Conservation (phyloP, 2,888 invertebrate genomes). For the Bombyx huttoni region DNA sequence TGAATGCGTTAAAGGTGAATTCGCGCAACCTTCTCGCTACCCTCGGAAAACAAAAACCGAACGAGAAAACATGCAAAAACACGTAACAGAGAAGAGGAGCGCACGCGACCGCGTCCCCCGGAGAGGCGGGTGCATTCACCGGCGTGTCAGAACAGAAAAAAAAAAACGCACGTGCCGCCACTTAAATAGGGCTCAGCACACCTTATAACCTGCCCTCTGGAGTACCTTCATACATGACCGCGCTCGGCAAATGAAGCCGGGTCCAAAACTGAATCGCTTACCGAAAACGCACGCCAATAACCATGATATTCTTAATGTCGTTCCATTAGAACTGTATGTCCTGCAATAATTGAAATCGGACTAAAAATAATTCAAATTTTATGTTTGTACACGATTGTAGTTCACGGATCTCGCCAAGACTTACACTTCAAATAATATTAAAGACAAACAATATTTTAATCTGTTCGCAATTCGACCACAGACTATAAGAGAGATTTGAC, state of each 20-base stretch:
- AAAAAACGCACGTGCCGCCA: constrained; percentile 62
- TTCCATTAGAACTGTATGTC: constrained; percentile 3
- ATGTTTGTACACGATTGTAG: too few species aligned
- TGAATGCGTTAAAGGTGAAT: constrained; percentile 10
- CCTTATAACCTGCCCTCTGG: constrained; percentile 32
- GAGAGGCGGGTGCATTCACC: constrained; percentile 43
- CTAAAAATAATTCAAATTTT: too few species aligned
- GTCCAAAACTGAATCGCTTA: constrained; percentile 38
- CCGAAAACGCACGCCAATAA: constrained; percentile 42
- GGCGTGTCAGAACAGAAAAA: constrained; percentile 29
- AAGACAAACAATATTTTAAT: too few species aligned
- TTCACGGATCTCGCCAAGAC: too few species aligned
- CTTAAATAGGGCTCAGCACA: constrained; percentile 49
- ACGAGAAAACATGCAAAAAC: background rate
- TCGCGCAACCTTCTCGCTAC: constrained; percentile 34
- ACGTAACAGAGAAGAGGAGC: background rate
- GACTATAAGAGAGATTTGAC: too few species aligned
- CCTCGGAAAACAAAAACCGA: background rate
- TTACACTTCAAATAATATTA: too few species aligned
- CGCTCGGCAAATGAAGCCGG: constrained; percentile 41
- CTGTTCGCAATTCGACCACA: too few species aligned
- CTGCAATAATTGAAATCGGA: too few species aligned
- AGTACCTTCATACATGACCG: constrained; percentile 39
- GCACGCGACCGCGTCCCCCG: constrained; percentile 12
- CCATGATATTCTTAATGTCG: constrained; percentile 3